Conservation (phyloP, 2,113 vertebrate genomes). For the Apistogramma diplotaenia region DNA sequence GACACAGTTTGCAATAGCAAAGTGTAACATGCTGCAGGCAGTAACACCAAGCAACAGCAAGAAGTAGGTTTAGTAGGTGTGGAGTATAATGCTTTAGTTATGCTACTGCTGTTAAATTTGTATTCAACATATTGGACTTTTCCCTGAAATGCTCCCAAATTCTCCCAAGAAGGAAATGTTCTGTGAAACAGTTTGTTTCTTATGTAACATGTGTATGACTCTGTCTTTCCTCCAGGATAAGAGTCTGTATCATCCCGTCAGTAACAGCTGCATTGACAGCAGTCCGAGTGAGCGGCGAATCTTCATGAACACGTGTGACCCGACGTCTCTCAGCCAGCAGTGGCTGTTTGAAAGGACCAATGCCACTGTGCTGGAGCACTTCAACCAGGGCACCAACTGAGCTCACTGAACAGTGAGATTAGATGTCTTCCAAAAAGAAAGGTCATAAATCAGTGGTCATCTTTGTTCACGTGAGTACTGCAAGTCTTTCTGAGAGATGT, state of each 20-base stretch:
- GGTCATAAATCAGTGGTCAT: not conserved
- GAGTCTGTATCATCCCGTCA: constrained; percentile 66
- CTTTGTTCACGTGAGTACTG: constrained; percentile 21
- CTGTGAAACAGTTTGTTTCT: not conserved
- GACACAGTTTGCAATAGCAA: not conserved
- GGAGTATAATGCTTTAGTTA: not conserved
- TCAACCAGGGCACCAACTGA: constrained; percentile 50
- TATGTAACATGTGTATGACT: not conserved
- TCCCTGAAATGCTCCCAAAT: not conserved
- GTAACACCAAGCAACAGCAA: not conserved
- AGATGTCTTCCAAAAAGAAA: constrained; percentile 14
- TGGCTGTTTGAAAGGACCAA: constrained; percentile 71
- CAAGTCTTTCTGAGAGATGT: not conserved
- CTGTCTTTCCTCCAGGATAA: constrained; percentile 50
- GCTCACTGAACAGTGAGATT: not conserved
- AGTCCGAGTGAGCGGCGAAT: constrained; percentile 49
- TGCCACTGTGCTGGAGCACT: constrained; percentile 64
- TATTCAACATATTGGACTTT: not conserved
- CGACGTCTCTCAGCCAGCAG: constrained; percentile 54
- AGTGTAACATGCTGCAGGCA: not conserved
- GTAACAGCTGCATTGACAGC: constrained; percentile 70
- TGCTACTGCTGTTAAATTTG: not conserved
- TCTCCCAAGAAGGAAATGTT: not conserved
- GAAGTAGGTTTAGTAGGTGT: accelerated
- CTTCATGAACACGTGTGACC: constrained; percentile 68